Base-by-base conservation (phyloP, 1,140 invertebrate genomes). In the Gonioctena quinquepunctata region DNA sequence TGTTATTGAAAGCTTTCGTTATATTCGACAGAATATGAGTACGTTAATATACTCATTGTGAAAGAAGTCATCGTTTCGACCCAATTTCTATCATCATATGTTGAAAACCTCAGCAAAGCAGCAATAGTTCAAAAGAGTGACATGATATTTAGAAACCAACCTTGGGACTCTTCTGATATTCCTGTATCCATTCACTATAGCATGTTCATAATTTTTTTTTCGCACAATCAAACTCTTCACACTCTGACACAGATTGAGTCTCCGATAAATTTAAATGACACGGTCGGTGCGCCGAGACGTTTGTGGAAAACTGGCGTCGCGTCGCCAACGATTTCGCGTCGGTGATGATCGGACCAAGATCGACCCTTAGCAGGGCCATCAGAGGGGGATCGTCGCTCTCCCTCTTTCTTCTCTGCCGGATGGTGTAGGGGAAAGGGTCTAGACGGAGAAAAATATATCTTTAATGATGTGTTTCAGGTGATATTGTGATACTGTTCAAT, bases 301-400 rank as follows among this genome's bases (percentile, higher is more conserved):
- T 8, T 19, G 52, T 56, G n/a, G 21, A 23, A 56, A 56, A 56
- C 52, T 56, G 52, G 52, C 52, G 52, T 56, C 52, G 52, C 21
- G 52, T 6, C 21, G n/a, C 52, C 2, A n/a, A 56, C 18, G 22
- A 23, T 23, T 56, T 19, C 11, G n/a, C 19, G 8, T 56, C 52
- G 52, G 52, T 23, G 52, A 56, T 56, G 18, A 56, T 56, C 52
- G 52, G 52, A 19, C 11, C 18, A 19, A 56, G 19, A 56, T 56
- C 52, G 52, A 56, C 52, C 52, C 52, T 56, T 56, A 56, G 52
- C 52, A 18, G 52, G 52, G 52, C 52, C 52, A 56, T 56, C 52
- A 7, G 22, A 23, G 52, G 52, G 33, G 33, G 16, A 13, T n/a
- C 11, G 11, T n/a, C 11, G 11, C 33, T 42, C 33, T n/a, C 33